Evolutionary conservation across 2,113 vertebrate genomes (phyloP).

Genomic region (Actenoides hombroni): DNA sequence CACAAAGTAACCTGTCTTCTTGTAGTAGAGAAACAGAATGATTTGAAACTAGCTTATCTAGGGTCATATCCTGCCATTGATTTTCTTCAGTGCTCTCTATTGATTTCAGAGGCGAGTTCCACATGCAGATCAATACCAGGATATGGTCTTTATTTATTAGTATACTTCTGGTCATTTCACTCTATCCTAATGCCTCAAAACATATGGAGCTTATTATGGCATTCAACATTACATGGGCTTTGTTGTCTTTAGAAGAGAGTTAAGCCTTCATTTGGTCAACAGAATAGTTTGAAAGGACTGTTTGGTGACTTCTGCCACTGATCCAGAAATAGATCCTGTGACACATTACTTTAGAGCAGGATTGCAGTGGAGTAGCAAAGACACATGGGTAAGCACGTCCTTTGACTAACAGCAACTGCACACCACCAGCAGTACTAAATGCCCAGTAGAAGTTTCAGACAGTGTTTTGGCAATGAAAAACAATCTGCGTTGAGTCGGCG

Average conservation of each 20-base stretch:
- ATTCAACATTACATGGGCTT: background rate
- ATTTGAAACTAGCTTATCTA: conserved; percentile 32
- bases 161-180: background rate
- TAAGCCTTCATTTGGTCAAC: background rate
- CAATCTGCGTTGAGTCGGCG: background rate
- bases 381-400: background rate
- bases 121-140: conserved; percentile 57
- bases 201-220: background rate
- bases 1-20: background rate
- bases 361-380: background rate
- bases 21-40: background rate
- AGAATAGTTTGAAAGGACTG: background rate
- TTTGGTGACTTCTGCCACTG: background rate
- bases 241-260: background rate
- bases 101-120: conserved; percentile 43
- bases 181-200: conserved; percentile 17
- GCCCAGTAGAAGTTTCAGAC: background rate
- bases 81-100: conserved; percentile 34
- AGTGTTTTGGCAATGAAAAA: background rate
- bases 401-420: background rate
- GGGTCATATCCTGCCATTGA: conserved; percentile 59
- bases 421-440: background rate
- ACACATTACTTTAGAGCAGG: background rate
- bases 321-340: background rate
- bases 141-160: conserved; percentile 55